Conservation (phyloP, 2,113 vertebrate genomes). For the Aspidoscelis tigris region DNA sequence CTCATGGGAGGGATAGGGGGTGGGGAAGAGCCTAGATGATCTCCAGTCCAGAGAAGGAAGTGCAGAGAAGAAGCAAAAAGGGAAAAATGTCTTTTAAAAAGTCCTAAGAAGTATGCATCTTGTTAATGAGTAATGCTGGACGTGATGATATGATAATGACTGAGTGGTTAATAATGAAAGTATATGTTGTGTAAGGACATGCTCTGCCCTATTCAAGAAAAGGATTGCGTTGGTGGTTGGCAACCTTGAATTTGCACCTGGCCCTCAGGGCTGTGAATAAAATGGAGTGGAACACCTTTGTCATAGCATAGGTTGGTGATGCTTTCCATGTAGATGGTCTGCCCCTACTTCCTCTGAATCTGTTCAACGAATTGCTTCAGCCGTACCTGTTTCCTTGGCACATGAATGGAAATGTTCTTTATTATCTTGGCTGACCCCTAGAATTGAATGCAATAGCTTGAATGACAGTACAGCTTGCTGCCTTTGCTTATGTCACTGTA, state of each 20-base stretch:
- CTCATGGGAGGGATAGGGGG: background rate
- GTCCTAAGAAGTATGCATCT: constrained; percentile 6
- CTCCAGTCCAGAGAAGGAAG: background rate
- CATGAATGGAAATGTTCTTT: background rate
- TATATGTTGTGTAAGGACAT: background rate
- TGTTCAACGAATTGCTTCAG: background rate
- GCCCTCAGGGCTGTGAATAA: constrained; percentile 28
- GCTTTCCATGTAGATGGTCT: constrained; percentile 19
- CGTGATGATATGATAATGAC: constrained; percentile 16
- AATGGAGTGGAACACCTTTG: constrained; percentile 10
- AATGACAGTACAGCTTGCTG: too few relatives aligned
- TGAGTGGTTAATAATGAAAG: constrained; percentile 10
- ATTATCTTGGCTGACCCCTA: background rate
- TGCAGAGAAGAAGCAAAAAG: constrained; percentile 19
- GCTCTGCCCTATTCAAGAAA: background rate
- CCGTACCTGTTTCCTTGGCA: constrained; percentile 35
- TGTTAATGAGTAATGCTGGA: background rate
- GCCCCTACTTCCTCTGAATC: background rate
- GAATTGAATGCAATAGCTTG: background rate
- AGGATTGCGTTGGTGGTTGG: constrained; percentile 18
- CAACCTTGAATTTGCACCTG: constrained; percentile 28
- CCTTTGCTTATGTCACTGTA: background rate
- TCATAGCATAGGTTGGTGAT: constrained; percentile 4
- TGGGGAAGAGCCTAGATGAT: constrained; percentile 31
- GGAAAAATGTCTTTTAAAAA: background rate